Percentiles rank a stretch among this genome's conserved stretches.
Evolutionary conservation across 35 echinoderm and acorn worm genomes (phyloP).

Genomic region (Ophiothrix spiculata): DNA sequence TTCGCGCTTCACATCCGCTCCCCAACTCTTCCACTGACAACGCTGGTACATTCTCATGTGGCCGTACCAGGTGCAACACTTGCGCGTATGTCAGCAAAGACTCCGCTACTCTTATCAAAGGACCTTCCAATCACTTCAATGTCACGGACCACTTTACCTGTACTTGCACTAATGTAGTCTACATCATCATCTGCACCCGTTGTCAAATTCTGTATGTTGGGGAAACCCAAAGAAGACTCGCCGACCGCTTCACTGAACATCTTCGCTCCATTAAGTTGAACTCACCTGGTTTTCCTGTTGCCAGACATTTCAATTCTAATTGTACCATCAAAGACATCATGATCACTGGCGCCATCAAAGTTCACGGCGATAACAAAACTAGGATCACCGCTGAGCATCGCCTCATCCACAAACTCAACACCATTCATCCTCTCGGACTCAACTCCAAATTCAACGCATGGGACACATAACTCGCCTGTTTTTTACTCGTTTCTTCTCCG

Average conservation of each 20-base stretch:
- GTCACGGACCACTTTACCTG: not conserved
- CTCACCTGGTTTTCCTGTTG: no score
- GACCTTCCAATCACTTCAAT: not conserved
- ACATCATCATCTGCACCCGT: not conserved
- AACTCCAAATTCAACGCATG: no score
- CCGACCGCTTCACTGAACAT: conserved; percentile 3
- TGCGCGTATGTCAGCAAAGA: not conserved
- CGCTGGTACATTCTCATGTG: not conserved
- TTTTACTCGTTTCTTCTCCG: no score
- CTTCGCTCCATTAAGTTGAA: not conserved
- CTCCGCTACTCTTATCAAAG: not conserved
- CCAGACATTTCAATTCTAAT: no score
- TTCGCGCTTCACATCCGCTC: not conserved
- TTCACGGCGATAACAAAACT: no score
- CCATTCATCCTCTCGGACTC: no score
- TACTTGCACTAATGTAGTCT: not conserved
- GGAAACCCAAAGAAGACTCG: not conserved
- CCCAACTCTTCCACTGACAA: not conserved
- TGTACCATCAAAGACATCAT: no score
- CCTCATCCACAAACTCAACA: no score
- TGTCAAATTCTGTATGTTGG: not conserved
- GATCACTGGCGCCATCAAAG: no score
- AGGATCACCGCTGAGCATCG: no score
- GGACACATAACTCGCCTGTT: no score
- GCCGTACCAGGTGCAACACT: not conserved